Base-by-base conservation (phyloP, 2,113 vertebrate genomes). In the Oxygymnocypris stewartii region DNA sequence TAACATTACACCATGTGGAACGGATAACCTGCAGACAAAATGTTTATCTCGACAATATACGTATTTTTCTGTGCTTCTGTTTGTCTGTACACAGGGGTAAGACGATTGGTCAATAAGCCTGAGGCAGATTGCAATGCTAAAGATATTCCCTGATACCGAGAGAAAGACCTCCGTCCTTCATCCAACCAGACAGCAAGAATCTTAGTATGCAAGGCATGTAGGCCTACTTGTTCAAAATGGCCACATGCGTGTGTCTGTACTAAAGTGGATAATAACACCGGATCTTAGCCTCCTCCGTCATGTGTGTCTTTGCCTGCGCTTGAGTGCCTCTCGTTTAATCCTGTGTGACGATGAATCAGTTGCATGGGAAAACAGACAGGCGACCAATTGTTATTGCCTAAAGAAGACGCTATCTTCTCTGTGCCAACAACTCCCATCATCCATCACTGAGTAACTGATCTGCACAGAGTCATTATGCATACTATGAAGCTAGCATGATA, bases 131-230 rank as follows among this genome's bases (percentile, higher is more conserved):
- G 61, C 44, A 74, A 59, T 37, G 76, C 82, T 74, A 79, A 42
- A 76, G 73, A 76, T 73, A 87, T 88, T 87, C 85, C 49, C 9
- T 49, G 85, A 88, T 88, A 87, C 42, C 0, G 1, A 35, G n/a
- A 81, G 25, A 77, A 57, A 37, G 44, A 82, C 73, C 57, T 59
- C 65, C 42, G 81, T 87, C 84, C 84, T 89, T 87, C 78, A 86
- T 69, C 51, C 31, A 63, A 47, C 57, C 67, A 77, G 61, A 84
- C 51, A 35, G 16, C 16, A 77, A 75, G 47, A 47, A 28, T 73
- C 75, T 91, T 89, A 91, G 84, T 82, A 89, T 88, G 87, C 88
- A 81, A 51, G 84, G 63, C 86, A 88, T 82, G 86, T 51, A 47
- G 73, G 37, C 71, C 61, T 51, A 86, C 79, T 84, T 67, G 79